Evolutionary conservation across 2,797 vertebrate genomes (phyloP).

Genomic region (Neomorphus geoffroyi): DNA sequence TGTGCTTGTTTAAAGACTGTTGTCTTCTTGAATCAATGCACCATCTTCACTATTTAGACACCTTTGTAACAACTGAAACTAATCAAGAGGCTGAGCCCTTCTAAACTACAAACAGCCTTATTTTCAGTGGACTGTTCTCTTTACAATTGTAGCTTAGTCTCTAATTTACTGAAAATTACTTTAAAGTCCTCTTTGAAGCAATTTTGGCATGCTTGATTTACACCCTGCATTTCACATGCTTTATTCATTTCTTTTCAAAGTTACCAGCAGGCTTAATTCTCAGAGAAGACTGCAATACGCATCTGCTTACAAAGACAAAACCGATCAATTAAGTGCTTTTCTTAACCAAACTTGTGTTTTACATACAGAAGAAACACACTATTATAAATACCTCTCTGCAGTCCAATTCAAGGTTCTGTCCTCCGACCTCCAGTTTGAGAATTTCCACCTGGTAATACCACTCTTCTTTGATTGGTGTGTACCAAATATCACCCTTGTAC

Average conservation of each 20-base stretch:
- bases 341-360: neutral
- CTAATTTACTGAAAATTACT: neutral
- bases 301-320: neutral
- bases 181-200: neutral
- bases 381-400: conserved; percentile 89
- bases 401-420: conserved; percentile 89
- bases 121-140: neutral
- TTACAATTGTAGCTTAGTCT: neutral
- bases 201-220: neutral
- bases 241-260: neutral
- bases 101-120: neutral
- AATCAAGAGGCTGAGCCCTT: neutral
- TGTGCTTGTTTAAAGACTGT: neutral
- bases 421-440: conserved; percentile 92
- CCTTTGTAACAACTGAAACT: neutral
- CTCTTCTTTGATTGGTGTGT: conserved; percentile 90
- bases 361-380: neutral
- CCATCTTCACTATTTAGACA: neutral
- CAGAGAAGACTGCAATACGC: neutral
- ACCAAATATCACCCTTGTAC: conserved; percentile 91
- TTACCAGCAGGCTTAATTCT: neutral
- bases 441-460: conserved; percentile 99
- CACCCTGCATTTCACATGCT: neutral
- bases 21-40: neutral
- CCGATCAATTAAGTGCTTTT: neutral